These are phyloP conservation scores for Bergia puertoricense DNA, from an alignment of 92 coral and sea anemone genomes.

Conservation along the genomic window DNA sequence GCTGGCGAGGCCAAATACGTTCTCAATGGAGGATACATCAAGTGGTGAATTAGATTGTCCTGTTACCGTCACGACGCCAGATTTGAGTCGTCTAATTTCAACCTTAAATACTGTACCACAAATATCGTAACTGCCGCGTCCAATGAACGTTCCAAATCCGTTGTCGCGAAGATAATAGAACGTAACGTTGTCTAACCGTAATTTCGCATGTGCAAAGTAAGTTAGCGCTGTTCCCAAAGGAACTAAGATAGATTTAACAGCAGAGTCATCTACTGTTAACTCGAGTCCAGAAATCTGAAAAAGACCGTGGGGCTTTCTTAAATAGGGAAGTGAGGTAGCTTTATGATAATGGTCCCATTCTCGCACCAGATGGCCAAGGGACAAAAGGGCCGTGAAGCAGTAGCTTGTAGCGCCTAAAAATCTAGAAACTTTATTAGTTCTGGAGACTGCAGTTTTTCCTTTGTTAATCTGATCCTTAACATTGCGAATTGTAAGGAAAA, in stretches of 20 bases:
- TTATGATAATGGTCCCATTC: slow-evolving; percentile 62
- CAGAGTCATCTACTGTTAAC: slow-evolving; percentile 45
- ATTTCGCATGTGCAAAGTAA: slow-evolving; percentile 75
- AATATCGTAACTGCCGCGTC: slow-evolving; percentile 74
- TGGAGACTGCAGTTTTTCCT: slow-evolving; percentile 38
- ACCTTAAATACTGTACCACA: slow-evolving; percentile 80
- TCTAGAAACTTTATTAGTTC: background rate
- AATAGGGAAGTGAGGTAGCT: slow-evolving; percentile 66
- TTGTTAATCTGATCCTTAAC: slow-evolving; percentile 49
- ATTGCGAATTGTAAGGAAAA: slow-evolving; percentile 47
- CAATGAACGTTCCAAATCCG: slow-evolving; percentile 76
- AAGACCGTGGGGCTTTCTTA: slow-evolving; percentile 47
- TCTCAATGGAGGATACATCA: slow-evolving; percentile 82
- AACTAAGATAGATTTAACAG: slow-evolving; percentile 54
- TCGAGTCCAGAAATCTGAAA: slow-evolving; percentile 65
- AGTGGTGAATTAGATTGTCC: slow-evolving; percentile 79
- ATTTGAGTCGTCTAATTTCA: slow-evolving; percentile 54
- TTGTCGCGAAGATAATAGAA: slow-evolving; percentile 73
- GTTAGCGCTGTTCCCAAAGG: slow-evolving; percentile 74
- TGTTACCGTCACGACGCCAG: slow-evolving; percentile 66
- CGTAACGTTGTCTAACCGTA: slow-evolving; percentile 68
- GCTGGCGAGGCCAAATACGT: slow-evolving; percentile 65
- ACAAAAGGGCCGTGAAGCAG: slow-evolving; percentile 49
- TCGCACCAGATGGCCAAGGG: slow-evolving; percentile 52
- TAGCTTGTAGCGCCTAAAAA: slow-evolving; percentile 37